Base-by-base conservation (phyloP, 2,113 vertebrate genomes). In the Acinonyx jubatus region DNA sequence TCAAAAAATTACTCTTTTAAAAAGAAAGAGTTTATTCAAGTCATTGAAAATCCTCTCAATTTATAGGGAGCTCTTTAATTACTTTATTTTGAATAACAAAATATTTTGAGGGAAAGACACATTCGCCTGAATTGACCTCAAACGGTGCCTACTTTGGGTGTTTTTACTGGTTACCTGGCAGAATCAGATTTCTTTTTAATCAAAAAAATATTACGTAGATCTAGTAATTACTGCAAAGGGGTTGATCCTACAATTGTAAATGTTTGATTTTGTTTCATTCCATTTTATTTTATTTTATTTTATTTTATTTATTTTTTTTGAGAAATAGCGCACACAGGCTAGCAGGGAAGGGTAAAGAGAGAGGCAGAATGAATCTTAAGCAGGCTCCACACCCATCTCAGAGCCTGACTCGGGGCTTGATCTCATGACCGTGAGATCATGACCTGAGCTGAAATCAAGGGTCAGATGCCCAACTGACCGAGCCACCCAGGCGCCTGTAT, bases 21-120 rank as follows among this genome's bases (percentile, higher is more conserved):
- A 61, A 96, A 55, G 18, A 80, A 85, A 86, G 1, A 36, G 11
- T 78, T 91, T 65, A 87, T 74, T 93, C 38, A 81, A 89, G 23
- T 84, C 29, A 33, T 38, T 80, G 52, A 25, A 61, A 94, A 81
- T 68, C 29, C 65, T 94, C 21, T 94, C 7, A 61, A 8, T 45
- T 74, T 87, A 9, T 19, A 68, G 33, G 29, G 16, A 82, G 16
- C 7, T 76, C 29, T 85, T 78, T 81, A 78, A 89, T 74, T 41
- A 79, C n/a, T 84, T 79, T 86, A 50, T 95, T 94, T 96, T 92
- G 16, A 94, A 41, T 27, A 66, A 61, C 8, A 63, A 66, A 89
- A 33, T 52, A 87, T 87, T 74, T 91, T 55, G 38, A 3, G 23
- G n/a, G 41, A 38, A 95, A 89, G 61, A 82, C n/a, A 80, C 13